These are phyloP conservation scores for Tipula vernalis DNA, from an alignment of 2,888 invertebrate species.

Conservation along the genomic window DNA sequence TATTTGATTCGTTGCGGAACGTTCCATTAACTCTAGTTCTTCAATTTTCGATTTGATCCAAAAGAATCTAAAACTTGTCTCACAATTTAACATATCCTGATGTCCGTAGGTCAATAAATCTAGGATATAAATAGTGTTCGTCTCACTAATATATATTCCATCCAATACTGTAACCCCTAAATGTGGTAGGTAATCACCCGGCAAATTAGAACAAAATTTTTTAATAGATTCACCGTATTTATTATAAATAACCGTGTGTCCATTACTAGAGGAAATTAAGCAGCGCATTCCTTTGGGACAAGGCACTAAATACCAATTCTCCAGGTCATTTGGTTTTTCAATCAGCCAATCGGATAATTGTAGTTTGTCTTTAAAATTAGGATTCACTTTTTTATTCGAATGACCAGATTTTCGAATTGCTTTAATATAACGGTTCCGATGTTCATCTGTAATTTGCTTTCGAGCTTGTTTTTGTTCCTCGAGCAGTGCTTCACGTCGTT, in stretches of 20 bases:
- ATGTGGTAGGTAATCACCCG: constrained; percentile 24
- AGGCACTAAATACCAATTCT: constrained; percentile 60
- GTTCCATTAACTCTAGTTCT: constrained; percentile 35
- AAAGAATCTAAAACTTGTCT: constrained; percentile 65
- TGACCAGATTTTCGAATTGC: constrained; percentile 7
- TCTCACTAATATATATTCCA: constrained; percentile 55
- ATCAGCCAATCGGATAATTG: constrained; percentile 93
- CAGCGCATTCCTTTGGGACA: constrained; percentile 76
- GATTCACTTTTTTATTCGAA: neutral
- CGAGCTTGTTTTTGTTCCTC: constrained; percentile 28
- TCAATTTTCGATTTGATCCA: constrained; percentile 65
- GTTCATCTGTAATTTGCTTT: constrained; percentile 23
- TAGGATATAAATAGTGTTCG: constrained; percentile 58
- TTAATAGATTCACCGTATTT: constrained; percentile 47
- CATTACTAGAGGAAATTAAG: constrained; percentile 66
- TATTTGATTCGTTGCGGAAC: constrained; percentile 20
- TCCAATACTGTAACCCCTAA: constrained; percentile 48
- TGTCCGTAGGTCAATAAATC: constrained; percentile 46
- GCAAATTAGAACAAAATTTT: constrained; percentile 35
- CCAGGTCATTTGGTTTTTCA: constrained; percentile 67
- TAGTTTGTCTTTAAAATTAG: constrained; percentile 35
- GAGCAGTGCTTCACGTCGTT: constrained; percentile 24
- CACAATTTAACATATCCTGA: constrained; percentile 29
- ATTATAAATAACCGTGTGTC: constrained; percentile 50
- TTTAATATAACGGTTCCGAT: constrained; percentile 16